A percentile compares a stretch with the other conserved stretches of the same genome.
phyloP scores from a whole-genome alignment of 1,140 invertebrate species.

The Papilio machaon region DNA sequence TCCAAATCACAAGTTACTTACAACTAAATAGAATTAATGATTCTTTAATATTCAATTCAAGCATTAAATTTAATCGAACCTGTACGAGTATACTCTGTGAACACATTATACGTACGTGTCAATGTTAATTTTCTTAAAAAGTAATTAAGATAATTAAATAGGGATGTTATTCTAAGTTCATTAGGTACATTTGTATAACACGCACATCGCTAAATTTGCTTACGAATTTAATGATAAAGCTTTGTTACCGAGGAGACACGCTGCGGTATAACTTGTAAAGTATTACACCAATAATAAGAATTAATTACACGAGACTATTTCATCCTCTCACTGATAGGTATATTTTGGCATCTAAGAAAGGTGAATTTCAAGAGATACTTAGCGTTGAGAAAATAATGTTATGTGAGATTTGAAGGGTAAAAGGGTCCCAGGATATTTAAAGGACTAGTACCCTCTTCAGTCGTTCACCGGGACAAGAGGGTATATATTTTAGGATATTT shows the following conservation, averaged over 20 bases:
- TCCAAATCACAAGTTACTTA: too few species aligned
- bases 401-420: too few species aligned
- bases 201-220: slow-evolving; percentile 10
- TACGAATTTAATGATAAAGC: not conserved
- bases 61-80: too few species aligned
- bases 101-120: not conserved
- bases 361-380: not conserved
- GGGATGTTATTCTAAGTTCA: not conserved
- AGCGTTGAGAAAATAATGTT: not conserved
- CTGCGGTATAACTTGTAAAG: not conserved
- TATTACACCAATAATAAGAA: not conserved
- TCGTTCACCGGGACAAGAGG: too few species aligned
- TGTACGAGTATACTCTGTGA: too few species aligned
- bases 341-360: not conserved
- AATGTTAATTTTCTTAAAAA: slow-evolving; percentile 3
- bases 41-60: too few species aligned
- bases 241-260: not conserved
- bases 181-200: not conserved
- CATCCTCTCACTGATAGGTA: not conserved
- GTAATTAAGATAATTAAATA: slow-evolving; percentile 8
- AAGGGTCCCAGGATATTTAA: too few species aligned
- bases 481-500: too few species aligned
- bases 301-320: not conserved
- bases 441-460: too few species aligned
- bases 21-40: too few species aligned